Conservation (phyloP, 2,888 invertebrate species). For the Busseola fusca region DNA sequence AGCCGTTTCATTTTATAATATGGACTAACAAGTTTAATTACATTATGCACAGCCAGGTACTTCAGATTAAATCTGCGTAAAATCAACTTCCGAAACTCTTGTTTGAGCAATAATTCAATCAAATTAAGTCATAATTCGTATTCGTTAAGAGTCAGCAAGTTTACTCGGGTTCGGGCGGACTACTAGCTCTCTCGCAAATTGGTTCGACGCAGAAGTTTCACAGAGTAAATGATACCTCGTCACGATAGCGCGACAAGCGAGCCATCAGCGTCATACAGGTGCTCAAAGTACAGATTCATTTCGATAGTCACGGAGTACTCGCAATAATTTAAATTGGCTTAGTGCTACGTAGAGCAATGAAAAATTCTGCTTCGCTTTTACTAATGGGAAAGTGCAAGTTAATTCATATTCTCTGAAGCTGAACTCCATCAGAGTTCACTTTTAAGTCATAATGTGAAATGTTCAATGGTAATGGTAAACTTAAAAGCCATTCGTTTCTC, state of each 20-base stretch:
- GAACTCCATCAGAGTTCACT: conserved; percentile 6
- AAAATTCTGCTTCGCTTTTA: conserved; percentile 22
- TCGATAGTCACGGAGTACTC: conserved; percentile 31
- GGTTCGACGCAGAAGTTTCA: conserved; percentile 70
- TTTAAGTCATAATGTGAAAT: neutral
- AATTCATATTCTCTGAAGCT: conserved; percentile 4
- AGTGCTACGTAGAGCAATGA: conserved; percentile 7
- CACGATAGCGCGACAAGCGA: conserved; percentile 20
- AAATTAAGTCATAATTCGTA: conserved; percentile 75
- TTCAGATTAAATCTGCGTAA: conserved; percentile 44
- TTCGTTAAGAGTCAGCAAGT: conserved; percentile 70
- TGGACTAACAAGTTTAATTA: conserved; percentile 18
- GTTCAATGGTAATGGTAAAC: neutral
- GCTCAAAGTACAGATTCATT: conserved; percentile 29
- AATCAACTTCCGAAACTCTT: conserved; percentile 53
- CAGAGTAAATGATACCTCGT: conserved; percentile 69
- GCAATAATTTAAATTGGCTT: conserved; percentile 37
- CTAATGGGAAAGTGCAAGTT: conserved; percentile 12
- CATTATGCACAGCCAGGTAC: conserved; percentile 33
- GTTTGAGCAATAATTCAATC: conserved; percentile 67
- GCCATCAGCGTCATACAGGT: conserved; percentile 35
- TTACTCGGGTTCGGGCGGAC: conserved; percentile 57
- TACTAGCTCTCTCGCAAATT: conserved; percentile 72
- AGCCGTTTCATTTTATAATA: conserved; percentile 11
- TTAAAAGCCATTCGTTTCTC: neutral